These are phyloP conservation scores for Anorthoa munda DNA, from an alignment of 2,888 invertebrate species.

Conservation along the genomic window DNA sequence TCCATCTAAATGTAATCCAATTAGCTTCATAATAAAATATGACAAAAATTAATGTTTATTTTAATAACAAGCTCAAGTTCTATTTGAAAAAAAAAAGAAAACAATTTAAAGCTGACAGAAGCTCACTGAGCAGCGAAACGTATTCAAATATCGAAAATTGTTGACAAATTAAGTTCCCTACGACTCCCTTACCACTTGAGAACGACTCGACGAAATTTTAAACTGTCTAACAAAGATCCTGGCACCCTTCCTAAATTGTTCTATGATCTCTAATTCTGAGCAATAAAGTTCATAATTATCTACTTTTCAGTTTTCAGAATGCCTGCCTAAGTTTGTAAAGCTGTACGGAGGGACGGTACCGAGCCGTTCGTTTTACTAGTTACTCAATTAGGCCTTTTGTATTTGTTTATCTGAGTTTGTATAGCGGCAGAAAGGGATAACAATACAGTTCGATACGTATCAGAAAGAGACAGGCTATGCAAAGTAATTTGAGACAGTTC, in stretches of 20 bases:
- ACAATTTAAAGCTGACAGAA: slow-evolving; percentile 89
- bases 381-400: slow-evolving; percentile 92
- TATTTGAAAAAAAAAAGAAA: slow-evolving; percentile 85
- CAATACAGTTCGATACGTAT: slow-evolving; percentile 60
- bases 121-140: slow-evolving; percentile 90
- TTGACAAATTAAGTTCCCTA: slow-evolving; percentile 91
- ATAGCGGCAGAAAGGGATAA: slow-evolving; percentile 81
- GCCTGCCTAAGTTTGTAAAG: slow-evolving; percentile 72
- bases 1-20: slow-evolving; percentile 53
- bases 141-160: slow-evolving; percentile 91
- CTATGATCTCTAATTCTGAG: slow-evolving; percentile 48
- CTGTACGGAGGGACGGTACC: slow-evolving; percentile 87
- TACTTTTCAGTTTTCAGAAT: slow-evolving; percentile 32
- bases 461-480: slow-evolving; percentile 76
- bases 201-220: slow-evolving; percentile 86
- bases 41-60: slow-evolving; percentile 63
- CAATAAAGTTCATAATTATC: slow-evolving; percentile 66
- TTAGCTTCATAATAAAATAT: slow-evolving; percentile 58
- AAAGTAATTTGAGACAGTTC: slow-evolving; percentile 91
- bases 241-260: slow-evolving; percentile 23
- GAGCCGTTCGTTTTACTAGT: slow-evolving; percentile 90
- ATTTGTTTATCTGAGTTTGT: slow-evolving; percentile 91
- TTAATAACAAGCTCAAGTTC: slow-evolving; percentile 71
- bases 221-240: slow-evolving; percentile 72
- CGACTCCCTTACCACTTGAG: slow-evolving; percentile 90